Base-by-base conservation (phyloP, 2,888 invertebrate species). In the Amphipoea oculea region DNA sequence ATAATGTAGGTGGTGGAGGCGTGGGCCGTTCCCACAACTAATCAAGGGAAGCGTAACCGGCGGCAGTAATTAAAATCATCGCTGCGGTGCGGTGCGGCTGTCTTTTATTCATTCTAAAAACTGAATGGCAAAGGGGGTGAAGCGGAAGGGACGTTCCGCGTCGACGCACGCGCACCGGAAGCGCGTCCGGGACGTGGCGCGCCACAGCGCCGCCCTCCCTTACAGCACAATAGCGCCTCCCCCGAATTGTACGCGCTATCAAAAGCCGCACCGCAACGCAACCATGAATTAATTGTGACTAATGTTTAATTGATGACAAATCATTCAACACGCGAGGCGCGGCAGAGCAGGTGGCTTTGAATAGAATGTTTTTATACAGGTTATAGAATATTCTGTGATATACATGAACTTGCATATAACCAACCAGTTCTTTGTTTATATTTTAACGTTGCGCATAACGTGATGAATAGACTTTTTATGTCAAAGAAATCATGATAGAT, bases 61-160 rank as follows among this genome's bases (percentile, higher is more conserved):
- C 86, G 83, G 82, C 82, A 81, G 90, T 90, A 92, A 93, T 93
- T 92, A 91, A 91, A 90, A 90, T 89, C 88, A 90, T 89, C 88
- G 90, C 88, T 87, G 87, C 83, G 85, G 84, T 85, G 82, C 84
- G 86, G 85, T 85, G 82, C 84, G 86, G 85, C 82, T 89, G 89
- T 89, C 89, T 89, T 91, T 91, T 92, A 94, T 95, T 94, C 91
- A 93, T 92, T 92, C 91, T 90, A 91, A 92, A 94, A 94, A 92
- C 83, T 92, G 92, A 93, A 93, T 92, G 91, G 91, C 91, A 93
- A 81, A 94, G 94, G 95, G 95, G 95, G 93, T 95, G 95, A 92
- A 94, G 93, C 96, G 96, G 96, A 96, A 95, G 95, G 95, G 95
- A 94, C 96, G 96, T 95, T 96, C 94, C 95, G 95, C 96, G 93